Percentiles rank a stretch among this genome's conserved stretches.
These are phyloP conservation scores for Pangasianodon gigas DNA, from an alignment of 2,113 vertebrate genomes.

Conservation along the genomic window DNA sequence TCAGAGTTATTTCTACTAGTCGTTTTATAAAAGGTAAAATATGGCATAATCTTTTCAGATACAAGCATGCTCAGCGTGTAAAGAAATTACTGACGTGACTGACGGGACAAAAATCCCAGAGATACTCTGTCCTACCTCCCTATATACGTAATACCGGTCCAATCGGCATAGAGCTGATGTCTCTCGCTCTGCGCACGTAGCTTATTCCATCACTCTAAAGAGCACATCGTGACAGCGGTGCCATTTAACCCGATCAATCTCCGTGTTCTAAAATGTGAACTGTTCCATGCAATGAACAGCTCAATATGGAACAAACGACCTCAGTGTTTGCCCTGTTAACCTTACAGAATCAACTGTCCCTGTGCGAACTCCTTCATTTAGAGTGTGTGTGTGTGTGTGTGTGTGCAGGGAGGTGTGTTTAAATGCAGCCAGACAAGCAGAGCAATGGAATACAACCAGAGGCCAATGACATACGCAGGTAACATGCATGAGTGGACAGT, in stretches of 20 bases:
- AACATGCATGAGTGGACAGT: not conserved
- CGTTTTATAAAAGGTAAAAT: not conserved
- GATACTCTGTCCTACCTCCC: not conserved
- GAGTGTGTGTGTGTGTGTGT: constrained; percentile 25
- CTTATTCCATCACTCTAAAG: constrained; percentile 16
- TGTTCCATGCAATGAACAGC: not conserved
- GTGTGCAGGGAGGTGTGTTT: constrained; percentile 15
- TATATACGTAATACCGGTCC: not conserved
- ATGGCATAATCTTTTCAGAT: not conserved
- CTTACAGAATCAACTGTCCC: constrained; percentile 26
- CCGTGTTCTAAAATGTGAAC: not conserved
- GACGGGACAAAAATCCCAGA: not conserved
- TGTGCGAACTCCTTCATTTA: constrained; percentile 38
- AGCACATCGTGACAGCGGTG: not conserved
- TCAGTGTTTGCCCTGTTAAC: not conserved
- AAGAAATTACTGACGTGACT: not conserved
- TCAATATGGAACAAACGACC: constrained; percentile 29
- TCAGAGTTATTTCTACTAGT: not conserved
- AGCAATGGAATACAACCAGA: not conserved
- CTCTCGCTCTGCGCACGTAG: not conserved
- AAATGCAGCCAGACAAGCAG: constrained; percentile 9
- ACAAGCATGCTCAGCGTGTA: not conserved
- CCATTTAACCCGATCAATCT: constrained; percentile 35
- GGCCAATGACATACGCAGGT: constrained; percentile 7
- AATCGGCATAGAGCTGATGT: not conserved